Evolutionary conservation across 2,113 vertebrate species (phyloP), one percentile per base, ranked within the genome.

Genomic region (Pseudolaguvia tuberculata): DNA sequence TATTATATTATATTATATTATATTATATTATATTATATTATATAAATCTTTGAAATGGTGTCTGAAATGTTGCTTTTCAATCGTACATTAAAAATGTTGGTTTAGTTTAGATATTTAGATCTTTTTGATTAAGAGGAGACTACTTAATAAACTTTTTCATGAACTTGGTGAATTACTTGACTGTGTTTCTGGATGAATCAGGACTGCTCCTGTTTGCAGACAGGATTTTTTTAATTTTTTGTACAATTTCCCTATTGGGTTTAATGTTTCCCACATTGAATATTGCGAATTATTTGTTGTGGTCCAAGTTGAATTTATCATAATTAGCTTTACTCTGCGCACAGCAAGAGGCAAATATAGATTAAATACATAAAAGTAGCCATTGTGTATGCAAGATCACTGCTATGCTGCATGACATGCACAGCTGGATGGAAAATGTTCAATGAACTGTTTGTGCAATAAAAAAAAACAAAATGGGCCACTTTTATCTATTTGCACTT

Each of bases 341-440:
- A 47, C 39, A 65, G 39, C 14, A 47, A 65, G 62, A 17, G 21
- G n/a, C 39, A 25, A 47, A 47, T 65, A 18, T 47, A 47, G 42
- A n/a, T 65, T 47, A 15, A 17, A 65, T 13, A 47, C 13, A 47
- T 65, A 14, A 47, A 65, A 47, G 62, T 63, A 42, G 21, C 0
- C 42, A 63, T 63, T 45, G 35, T 63, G 61, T n/a, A 63, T 45
- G 61, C 35, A 45, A 42, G 35, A 63, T 35, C 61, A 42, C 20
- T 4, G 17, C 6, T 21, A 42, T 9, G 12, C 61, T 63, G 35
- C 61, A 63, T 25, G 42, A n/a, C 9, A 21, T 47, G 62, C 62
- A 65, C 62, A 65, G 39, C 62, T 65, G 62, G 39, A 15, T 25
- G 35, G 15, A 65, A 47, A 25, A 15, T 65, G 12, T 25, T n/a